Evolutionary conservation across 2,888 invertebrate genomes (phyloP).

Genomic region (Eupithecia abbreviata): DNA sequence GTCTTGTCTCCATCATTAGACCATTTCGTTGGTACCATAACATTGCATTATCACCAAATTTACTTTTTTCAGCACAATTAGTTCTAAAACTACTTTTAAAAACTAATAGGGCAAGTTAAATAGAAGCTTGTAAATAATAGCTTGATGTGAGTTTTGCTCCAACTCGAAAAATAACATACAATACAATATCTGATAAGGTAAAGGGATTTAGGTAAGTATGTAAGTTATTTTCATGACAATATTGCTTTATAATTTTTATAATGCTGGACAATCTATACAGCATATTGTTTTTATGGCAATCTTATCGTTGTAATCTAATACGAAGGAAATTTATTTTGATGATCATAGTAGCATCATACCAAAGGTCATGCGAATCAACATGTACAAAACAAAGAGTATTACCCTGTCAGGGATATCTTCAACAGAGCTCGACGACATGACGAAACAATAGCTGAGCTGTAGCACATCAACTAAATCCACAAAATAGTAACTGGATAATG

Average conservation of each 20-base stretch:
- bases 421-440: conserved; percentile 75
- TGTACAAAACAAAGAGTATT: conserved; percentile 52
- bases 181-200: no score
- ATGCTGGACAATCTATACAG: no score
- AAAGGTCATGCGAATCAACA: conserved; percentile 53
- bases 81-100: no score
- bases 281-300: not conserved
- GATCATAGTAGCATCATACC: conserved; percentile 20
- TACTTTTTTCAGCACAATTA: no score
- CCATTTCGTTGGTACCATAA: no score
- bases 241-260: no score
- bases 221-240: not conserved
- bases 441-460: conserved; percentile 6
- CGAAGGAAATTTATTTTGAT: not conserved
- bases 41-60: no score
- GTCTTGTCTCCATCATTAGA: no score
- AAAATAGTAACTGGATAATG: not conserved
- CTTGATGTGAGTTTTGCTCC: no score
- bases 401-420: conserved; percentile 78
- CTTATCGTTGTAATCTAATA: not conserved
- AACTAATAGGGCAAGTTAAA: no score
- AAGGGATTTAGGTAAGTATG: not conserved
- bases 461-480: not conserved
- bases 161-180: no score
- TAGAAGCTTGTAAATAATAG: no score